A percentile compares a stretch with the other conserved stretches of the same genome.
phyloP scores from a whole-genome alignment of 2,113 vertebrate species.

The Semnornis frantzii region DNA sequence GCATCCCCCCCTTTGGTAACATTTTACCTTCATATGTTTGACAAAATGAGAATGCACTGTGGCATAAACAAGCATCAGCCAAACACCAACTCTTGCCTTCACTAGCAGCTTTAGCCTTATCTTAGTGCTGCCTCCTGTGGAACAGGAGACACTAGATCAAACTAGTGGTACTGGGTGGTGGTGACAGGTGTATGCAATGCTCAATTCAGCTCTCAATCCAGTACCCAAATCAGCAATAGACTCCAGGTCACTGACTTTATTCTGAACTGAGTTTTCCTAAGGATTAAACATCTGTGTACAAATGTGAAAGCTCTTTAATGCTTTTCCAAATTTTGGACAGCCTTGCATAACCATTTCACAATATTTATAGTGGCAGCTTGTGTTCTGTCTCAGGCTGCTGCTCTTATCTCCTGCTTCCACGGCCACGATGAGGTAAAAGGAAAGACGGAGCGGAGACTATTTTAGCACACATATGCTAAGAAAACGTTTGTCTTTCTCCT shows the following conservation, averaged over 20 bases:
- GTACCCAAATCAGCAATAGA: slow-evolving; percentile 14
- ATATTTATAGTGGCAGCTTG: slow-evolving; percentile 58
- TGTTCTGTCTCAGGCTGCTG: slow-evolving; percentile 12
- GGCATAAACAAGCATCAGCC: neutral
- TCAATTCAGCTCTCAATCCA: slow-evolving; percentile 8
- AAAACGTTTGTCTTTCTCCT: neutral
- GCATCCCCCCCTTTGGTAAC: neutral
- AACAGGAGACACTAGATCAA: neutral
- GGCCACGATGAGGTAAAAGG: slow-evolving; percentile 19
- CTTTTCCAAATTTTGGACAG: slow-evolving; percentile 47
- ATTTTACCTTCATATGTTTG: neutral
- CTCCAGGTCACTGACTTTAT: slow-evolving; percentile 54
- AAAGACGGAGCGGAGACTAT: slow-evolving; percentile 11
- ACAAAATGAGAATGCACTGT: neutral
- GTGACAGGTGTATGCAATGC: neutral
- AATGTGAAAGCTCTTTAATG: slow-evolving; percentile 19
- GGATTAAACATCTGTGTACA: slow-evolving; percentile 52
- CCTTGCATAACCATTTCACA: slow-evolving; percentile 63
- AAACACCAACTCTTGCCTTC: neutral
- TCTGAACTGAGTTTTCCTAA: slow-evolving; percentile 15
- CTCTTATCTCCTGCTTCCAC: slow-evolving; percentile 32
- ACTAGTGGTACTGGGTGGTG: neutral
- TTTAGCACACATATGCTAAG: neutral
- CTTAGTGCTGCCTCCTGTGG: neutral
- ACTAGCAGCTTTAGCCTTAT: neutral